Evolutionary conservation across 2,888 invertebrate species (phyloP).

Genomic region (Parelbella ahira): DNA sequence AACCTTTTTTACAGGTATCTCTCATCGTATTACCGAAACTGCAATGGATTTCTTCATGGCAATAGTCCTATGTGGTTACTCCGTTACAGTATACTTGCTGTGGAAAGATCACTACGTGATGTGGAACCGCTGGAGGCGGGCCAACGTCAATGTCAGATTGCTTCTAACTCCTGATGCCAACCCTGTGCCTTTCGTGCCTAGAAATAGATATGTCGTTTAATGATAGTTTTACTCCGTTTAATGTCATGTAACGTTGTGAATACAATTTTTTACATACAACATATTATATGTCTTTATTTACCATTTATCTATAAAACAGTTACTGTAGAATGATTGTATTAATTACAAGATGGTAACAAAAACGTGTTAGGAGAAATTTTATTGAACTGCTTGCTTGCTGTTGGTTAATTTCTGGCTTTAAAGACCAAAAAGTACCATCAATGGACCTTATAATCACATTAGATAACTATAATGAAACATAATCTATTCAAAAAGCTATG

Average conservation of each 20-base stretch:
- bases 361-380: no score
- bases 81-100: constrained; percentile 82
- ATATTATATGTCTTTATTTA: no score
- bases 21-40: constrained; percentile 81
- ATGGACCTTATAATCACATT: no score
- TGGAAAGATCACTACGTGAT: constrained; percentile 84
- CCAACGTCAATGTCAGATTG: constrained; percentile 82
- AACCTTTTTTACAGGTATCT: no score
- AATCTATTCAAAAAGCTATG: no score
- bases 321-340: no score
- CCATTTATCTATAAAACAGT: no score
- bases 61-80: constrained; percentile 82
- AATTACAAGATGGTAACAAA: no score
- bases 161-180: constrained; percentile 75
- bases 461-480: no score
- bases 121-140: constrained; percentile 86
- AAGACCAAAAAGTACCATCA: no score
- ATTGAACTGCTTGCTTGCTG: no score
- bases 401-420: no score
- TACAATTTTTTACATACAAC: neutral
- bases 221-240: neutral
- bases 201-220: constrained; percentile 46
- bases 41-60: constrained; percentile 82
- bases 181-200: constrained; percentile 66
- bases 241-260: neutral